A percentile compares a stretch with the other conserved stretches of the same genome.
Evolutionary conservation across 2,797 vertebrate species (phyloP).

Genomic region (Alauda arvensis): DNA sequence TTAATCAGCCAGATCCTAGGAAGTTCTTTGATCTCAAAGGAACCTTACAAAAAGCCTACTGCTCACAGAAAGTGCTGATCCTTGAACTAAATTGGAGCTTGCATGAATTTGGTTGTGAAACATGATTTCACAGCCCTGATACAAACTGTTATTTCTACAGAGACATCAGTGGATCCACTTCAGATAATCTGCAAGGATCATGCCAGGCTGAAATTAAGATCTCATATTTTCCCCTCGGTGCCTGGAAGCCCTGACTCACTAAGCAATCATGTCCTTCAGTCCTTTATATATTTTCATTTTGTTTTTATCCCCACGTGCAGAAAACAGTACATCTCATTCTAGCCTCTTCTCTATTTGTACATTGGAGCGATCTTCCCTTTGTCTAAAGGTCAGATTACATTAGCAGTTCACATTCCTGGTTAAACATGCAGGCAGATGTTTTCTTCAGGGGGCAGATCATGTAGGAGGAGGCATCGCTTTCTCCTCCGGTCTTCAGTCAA

Average conservation of each 20-base stretch:
- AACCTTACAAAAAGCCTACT: neutral
- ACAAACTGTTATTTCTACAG: neutral
- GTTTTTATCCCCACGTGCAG: neutral
- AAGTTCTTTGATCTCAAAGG: neutral
- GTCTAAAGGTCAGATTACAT: constrained; percentile 53
- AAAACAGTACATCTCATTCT: neutral
- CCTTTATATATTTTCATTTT: neutral
- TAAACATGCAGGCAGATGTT: constrained; percentile 68
- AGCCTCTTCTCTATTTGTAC: neutral
- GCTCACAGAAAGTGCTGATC: neutral
- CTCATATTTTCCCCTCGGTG: neutral
- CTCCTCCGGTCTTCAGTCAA: constrained; percentile 54
- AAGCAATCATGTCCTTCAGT: neutral
- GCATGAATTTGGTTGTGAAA: neutral
- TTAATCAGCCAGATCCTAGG: neutral
- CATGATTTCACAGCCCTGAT: neutral
- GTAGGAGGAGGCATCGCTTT: constrained; percentile 52
- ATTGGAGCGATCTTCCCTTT: constrained; percentile 10
- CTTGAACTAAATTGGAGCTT: neutral
- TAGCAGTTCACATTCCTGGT: constrained; percentile 58
- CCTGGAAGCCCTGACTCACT: neutral
- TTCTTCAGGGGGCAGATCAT: constrained; percentile 66
- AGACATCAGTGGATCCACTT: neutral
- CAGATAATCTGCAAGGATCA: neutral
- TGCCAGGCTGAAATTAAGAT: neutral